These are phyloP conservation scores for Callosobruchus maculatus DNA, from an alignment of 2,888 invertebrate species.

Conservation along the genomic window DNA sequence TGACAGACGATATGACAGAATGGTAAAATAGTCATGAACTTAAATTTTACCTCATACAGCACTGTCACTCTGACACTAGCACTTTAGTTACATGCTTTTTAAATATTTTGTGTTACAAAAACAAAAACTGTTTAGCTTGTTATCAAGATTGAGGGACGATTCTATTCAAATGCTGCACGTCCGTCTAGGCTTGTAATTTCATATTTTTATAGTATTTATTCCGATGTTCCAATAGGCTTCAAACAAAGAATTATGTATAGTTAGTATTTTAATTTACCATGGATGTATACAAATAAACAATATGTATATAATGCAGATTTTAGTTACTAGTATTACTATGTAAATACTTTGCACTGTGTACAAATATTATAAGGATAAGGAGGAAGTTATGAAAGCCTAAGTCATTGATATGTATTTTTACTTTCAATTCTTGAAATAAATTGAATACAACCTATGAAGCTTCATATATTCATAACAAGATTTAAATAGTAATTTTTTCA, in stretches of 20 bases:
- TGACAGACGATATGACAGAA: too few relatives aligned
- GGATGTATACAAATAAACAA: conserved; percentile 18
- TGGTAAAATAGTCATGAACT: too few relatives aligned
- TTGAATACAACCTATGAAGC: background rate
- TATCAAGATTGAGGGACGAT: background rate
- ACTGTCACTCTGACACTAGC: too few relatives aligned
- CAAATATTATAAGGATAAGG: conserved; percentile 30
- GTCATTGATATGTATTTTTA: conserved; percentile 22
- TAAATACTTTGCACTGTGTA: conserved; percentile 42
- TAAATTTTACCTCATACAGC: too few relatives aligned
- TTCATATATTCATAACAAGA: too few relatives aligned
- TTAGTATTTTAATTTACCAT: background rate
- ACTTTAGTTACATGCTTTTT: too few relatives aligned
- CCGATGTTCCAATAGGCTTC: background rate
- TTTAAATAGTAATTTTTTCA: too few relatives aligned
- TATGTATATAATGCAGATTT: conserved; percentile 12
- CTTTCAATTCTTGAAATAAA: conserved; percentile 18
- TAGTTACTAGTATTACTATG: conserved; percentile 37
- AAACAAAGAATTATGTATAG: background rate
- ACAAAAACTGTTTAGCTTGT: background rate
- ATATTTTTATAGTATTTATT: background rate
- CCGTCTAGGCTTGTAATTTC: background rate
- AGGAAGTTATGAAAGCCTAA: conserved; percentile 26
- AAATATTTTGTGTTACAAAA: too few relatives aligned
- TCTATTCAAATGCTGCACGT: background rate